Percentiles rank a stretch among this genome's conserved stretches.
Conservation (phyloP, 1,140 invertebrate species). For the Campodea augens region DNA sequence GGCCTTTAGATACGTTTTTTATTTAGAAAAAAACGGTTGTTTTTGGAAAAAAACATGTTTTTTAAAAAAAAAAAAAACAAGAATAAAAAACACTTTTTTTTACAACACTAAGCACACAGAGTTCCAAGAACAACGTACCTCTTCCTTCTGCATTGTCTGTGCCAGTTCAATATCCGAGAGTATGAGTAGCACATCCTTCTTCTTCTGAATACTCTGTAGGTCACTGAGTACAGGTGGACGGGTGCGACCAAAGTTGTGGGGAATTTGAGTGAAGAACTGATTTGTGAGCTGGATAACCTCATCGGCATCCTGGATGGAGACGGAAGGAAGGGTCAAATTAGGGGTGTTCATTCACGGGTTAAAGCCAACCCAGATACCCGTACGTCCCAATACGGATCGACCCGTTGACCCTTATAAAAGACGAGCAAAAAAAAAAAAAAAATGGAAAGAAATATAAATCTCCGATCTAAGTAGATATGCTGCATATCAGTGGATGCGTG, state of each 20-base stretch:
- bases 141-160: conserved; percentile 25
- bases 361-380: not conserved
- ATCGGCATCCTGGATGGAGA: too few relatives aligned
- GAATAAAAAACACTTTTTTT: too few relatives aligned
- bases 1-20: too few relatives aligned
- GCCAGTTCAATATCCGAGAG: conserved; percentile 29
- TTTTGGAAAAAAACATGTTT: too few relatives aligned
- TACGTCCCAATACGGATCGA: not conserved
- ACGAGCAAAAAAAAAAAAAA: not conserved
- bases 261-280: conserved; percentile 28
- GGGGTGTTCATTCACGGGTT: conserved; percentile 3
- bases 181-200: conserved; percentile 28
- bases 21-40: too few relatives aligned
- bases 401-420: not conserved
- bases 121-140: too few relatives aligned
- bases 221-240: conserved; percentile 22
- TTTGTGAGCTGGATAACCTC: conserved; percentile 17
- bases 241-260: conserved; percentile 27
- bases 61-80: too few relatives aligned
- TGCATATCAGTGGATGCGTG: too few relatives aligned
- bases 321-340: too few relatives aligned
- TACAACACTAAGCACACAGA: too few relatives aligned
- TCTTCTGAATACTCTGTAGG: conserved; percentile 20
- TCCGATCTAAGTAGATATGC: not conserved
- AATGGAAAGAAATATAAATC: not conserved